phyloP scores from a whole-genome alignment of 2,888 invertebrate species.

The Pseudolycoriella hygida region DNA sequence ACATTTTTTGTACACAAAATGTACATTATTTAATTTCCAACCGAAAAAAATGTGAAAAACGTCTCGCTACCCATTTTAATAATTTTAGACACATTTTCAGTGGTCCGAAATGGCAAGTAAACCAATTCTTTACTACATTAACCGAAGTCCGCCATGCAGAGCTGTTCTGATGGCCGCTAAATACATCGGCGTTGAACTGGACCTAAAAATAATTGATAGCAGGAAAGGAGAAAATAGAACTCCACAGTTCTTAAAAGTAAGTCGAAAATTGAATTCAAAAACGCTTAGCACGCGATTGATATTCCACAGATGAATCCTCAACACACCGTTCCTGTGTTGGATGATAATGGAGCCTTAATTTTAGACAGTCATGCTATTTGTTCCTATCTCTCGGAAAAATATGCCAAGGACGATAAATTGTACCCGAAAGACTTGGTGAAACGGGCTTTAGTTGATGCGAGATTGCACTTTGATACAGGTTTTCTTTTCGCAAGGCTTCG shows the following conservation, averaged over 20 bases:
- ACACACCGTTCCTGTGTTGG: slow-evolving; percentile 42
- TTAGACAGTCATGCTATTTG: slow-evolving; percentile 50
- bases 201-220: slow-evolving; percentile 26
- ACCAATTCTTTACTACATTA: too few relatives aligned
- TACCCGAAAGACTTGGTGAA: slow-evolving; percentile 25
- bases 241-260: too few relatives aligned
- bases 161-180: slow-evolving; percentile 27
- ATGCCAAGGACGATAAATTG: slow-evolving; percentile 33
- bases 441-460: slow-evolving; percentile 23
- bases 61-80: too few relatives aligned
- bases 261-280: too few relatives aligned
- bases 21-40: too few relatives aligned
- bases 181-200: slow-evolving; percentile 24
- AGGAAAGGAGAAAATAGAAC: slow-evolving; percentile 24
- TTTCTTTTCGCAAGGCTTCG: slow-evolving; percentile 17
- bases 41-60: too few relatives aligned
- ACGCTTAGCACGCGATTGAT: too few relatives aligned
- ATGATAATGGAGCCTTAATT: slow-evolving; percentile 34
- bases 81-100: too few relatives aligned
- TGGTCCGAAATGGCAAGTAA: too few relatives aligned
- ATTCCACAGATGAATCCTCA: slow-evolving; percentile 38
- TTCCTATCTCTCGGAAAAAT: slow-evolving; percentile 40
- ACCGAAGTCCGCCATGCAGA: slow-evolving; percentile 27
- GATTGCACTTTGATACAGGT: slow-evolving; percentile 26
- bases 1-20: too few relatives aligned